Percentiles rank a stretch among this genome's conserved stretches.
Evolutionary conservation across 2,113 vertebrate genomes (phyloP).

Genomic region (Epinephelus lanceolatus): DNA sequence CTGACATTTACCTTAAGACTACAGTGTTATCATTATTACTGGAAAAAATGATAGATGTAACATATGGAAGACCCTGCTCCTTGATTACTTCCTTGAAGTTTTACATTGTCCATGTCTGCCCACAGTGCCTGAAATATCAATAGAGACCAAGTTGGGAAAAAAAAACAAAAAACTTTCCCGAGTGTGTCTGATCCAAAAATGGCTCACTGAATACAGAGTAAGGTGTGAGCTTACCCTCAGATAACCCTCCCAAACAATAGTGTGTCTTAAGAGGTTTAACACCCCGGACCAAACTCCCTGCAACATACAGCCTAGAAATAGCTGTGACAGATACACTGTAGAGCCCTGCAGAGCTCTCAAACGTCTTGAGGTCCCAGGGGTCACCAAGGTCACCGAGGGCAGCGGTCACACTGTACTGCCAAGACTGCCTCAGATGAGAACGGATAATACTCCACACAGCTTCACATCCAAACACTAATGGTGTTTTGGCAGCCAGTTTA

Average conservation of each 20-base stretch:
- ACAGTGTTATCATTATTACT: not conserved
- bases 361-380: constrained; percentile 42
- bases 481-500: constrained; percentile 69
- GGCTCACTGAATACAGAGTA: not conserved
- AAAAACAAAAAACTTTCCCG: constrained; percentile 22
- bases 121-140: constrained; percentile 13
- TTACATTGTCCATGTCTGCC: not conserved
- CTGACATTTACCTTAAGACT: not conserved
- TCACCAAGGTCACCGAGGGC: constrained; percentile 26
- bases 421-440: constrained; percentile 53
- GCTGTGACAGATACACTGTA: constrained; percentile 23
- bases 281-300: constrained; percentile 3
- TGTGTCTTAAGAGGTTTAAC: constrained; percentile 46
- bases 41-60: not conserved
- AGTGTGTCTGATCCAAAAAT: constrained; percentile 38
- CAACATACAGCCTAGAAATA: constrained; percentile 31
- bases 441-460: constrained; percentile 21
- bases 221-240: constrained; percentile 37
- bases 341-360: constrained; percentile 2
- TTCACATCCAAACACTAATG: constrained; percentile 69
- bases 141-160: not conserved
- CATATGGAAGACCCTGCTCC: not conserved
- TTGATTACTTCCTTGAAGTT: too few species aligned
- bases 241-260: constrained; percentile 37
- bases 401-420: constrained; percentile 16